Conservation (phyloP, 2,113 vertebrate genomes). For the Centrocercus urophasianus region DNA sequence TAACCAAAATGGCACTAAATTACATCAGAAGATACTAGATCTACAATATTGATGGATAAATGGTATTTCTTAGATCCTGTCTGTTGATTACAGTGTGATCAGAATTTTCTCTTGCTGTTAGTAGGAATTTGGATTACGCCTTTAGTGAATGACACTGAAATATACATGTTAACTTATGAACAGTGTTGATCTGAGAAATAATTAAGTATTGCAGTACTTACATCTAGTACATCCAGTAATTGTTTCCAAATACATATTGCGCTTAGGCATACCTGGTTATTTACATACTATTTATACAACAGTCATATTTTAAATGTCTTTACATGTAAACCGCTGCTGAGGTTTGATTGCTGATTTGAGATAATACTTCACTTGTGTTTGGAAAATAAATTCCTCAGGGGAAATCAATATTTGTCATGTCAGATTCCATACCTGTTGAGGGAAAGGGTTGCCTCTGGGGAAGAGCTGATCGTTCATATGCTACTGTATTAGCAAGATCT, state of each 20-base stretch:
- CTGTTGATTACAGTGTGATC: not conserved
- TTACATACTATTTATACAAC: not conserved
- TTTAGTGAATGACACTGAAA: not conserved
- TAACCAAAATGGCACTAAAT: not conserved
- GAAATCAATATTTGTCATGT: constrained; percentile 38
- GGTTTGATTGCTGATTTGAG: constrained; percentile 21
- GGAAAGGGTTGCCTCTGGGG: not conserved
- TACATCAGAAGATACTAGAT: not conserved
- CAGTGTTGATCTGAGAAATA: not conserved
- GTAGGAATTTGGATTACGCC: not conserved
- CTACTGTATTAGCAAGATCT: constrained; percentile 1
- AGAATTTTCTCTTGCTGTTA: not conserved
- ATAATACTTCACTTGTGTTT: not conserved
- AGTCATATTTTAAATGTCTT: not conserved
- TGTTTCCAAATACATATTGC: not conserved
- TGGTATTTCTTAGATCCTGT: not conserved
- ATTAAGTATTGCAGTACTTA: not conserved
- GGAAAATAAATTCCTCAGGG: constrained; percentile 29
- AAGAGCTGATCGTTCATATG: not conserved
- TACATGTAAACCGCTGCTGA: constrained; percentile 2
- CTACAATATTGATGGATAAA: not conserved
- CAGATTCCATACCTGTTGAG: not conserved
- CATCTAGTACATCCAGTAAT: not conserved
- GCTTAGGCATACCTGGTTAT: not conserved
- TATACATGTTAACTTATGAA: not conserved